phyloP scores from a whole-genome alignment of 2,888 invertebrate species.

The Venustoraphidia nigricollis region DNA sequence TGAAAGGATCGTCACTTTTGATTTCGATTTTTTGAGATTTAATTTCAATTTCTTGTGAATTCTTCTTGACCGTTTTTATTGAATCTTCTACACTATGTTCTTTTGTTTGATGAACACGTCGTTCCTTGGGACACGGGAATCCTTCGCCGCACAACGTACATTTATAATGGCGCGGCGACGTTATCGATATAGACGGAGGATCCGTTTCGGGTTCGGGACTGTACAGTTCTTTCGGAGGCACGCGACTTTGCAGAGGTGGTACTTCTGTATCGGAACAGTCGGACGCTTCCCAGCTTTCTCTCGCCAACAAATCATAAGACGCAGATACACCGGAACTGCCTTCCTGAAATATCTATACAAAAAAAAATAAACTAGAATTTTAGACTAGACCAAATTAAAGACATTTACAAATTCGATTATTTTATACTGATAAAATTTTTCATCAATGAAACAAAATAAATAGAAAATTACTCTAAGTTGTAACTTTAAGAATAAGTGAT shows the following conservation, averaged over 20 bases:
- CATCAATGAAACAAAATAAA: background rate
- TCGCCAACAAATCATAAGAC: slow-evolving; percentile 48
- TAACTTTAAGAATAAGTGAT: background rate
- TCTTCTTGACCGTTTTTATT: slow-evolving; percentile 16
- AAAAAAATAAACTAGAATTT: slow-evolving; percentile 7
- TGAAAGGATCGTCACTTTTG: slow-evolving; percentile 23
- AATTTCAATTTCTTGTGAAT: too few relatives aligned
- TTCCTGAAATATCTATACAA: slow-evolving; percentile 39
- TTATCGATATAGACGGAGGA: slow-evolving; percentile 21
- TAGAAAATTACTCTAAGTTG: slow-evolving; percentile 1
- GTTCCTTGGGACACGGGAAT: slow-evolving; percentile 43
- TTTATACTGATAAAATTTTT: background rate
- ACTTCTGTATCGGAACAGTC: slow-evolving; percentile 45
- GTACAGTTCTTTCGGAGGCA: slow-evolving; percentile 18
- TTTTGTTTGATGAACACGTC: slow-evolving; percentile 41
- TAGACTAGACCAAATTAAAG: background rate
- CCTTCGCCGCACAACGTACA: slow-evolving; percentile 42
- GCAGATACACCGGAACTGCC: slow-evolving; percentile 30
- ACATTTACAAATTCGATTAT: slow-evolving; percentile 1
- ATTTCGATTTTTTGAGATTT: slow-evolving; percentile 12
- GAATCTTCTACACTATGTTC: slow-evolving; percentile 32
- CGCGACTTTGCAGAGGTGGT: slow-evolving; percentile 26
- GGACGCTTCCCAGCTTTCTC: slow-evolving; percentile 51
- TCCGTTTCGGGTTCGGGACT: slow-evolving; percentile 13
- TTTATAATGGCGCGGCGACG: slow-evolving; percentile 30